Evolutionary conservation across 2,113 vertebrate genomes (phyloP).

Genomic region (Conger conger): DNA sequence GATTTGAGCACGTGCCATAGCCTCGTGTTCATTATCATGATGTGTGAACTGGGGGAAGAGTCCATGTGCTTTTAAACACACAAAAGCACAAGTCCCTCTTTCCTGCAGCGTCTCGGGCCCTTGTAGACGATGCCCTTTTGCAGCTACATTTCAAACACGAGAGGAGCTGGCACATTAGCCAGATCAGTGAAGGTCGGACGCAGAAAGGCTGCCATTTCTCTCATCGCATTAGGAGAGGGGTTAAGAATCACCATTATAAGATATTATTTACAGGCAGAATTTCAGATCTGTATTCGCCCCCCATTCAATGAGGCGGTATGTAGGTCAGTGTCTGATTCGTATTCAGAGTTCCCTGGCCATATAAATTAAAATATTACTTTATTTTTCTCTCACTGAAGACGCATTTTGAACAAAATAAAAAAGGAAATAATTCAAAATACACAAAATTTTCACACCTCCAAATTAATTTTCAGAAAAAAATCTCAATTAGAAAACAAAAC

Average conservation of each 20-base stretch:
- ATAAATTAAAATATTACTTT: slow-evolving; percentile 25
- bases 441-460: too few species aligned
- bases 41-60: background rate
- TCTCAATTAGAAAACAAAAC: too few species aligned
- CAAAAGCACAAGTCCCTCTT: background rate
- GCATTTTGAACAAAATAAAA: slow-evolving; percentile 26
- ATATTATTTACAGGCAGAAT: background rate
- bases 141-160: background rate
- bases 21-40: background rate
- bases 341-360: slow-evolving; percentile 24
- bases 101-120: background rate
- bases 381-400: slow-evolving; percentile 2
- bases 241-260: background rate
- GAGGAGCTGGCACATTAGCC: background rate
- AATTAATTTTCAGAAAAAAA: too few species aligned
- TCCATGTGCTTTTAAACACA: background rate
- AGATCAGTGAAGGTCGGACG: background rate
- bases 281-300: slow-evolving; percentile 28
- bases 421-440: slow-evolving; percentile 4
- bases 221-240: slow-evolving; percentile 21
- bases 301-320: slow-evolving; percentile 21
- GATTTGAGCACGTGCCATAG: too few species aligned
- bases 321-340: slow-evolving; percentile 30
- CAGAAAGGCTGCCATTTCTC: background rate
- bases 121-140: background rate